These are phyloP conservation scores for Cordilura impudica DNA, from an alignment of 2,888 invertebrate species.

Conservation along the genomic window DNA sequence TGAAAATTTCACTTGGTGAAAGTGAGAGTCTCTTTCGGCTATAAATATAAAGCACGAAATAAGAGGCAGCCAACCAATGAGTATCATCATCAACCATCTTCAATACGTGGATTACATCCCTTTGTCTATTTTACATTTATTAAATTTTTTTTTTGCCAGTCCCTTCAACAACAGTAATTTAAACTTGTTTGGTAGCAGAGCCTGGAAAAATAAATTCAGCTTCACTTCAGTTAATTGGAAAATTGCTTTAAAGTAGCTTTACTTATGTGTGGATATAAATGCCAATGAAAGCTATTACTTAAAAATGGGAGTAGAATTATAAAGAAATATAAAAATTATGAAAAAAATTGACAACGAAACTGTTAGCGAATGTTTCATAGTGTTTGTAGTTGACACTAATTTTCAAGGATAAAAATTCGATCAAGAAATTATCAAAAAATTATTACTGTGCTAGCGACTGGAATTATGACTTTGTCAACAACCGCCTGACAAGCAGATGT, in stretches of 20 bases:
- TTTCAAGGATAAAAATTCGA: no score
- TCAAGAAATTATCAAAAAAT: no score
- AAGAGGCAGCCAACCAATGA: not conserved
- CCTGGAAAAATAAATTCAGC: not conserved
- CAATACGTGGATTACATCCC: not conserved
- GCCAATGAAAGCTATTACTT: not conserved
- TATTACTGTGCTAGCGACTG: no score
- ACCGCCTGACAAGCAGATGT: no score
- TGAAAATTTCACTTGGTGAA: not conserved
- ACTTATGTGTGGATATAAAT: no score
- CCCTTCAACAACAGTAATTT: not conserved
- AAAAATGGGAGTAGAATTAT: not conserved
- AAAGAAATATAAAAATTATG: no score
- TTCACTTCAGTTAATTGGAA: slow-evolving; percentile 56
- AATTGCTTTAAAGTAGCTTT: not conserved
- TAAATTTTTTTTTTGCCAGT: not conserved
- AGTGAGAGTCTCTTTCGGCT: slow-evolving; percentile 4
- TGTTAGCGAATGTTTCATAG: no score
- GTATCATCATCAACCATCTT: not conserved
- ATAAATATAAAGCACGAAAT: not conserved
- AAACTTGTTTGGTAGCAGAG: not conserved
- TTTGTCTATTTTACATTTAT: not conserved
- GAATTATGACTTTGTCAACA: no score
- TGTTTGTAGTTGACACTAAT: no score
- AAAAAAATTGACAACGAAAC: no score